A percentile compares a stretch with the other conserved stretches of the same genome.
Conservation (phyloP, 2,113 vertebrate species). For the Pedetes capensis region DNA sequence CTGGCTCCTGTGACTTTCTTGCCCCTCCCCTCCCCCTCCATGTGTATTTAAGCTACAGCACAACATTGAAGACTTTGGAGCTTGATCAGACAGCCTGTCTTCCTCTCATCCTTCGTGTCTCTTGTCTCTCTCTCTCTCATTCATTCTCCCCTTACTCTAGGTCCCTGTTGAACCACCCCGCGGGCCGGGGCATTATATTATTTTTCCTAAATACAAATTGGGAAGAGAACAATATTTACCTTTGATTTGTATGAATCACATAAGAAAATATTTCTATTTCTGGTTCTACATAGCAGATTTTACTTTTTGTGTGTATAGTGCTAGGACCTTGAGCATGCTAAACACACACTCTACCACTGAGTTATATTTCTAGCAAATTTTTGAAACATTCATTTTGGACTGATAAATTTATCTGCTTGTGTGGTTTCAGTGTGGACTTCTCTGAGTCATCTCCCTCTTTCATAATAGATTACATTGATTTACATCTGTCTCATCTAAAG, state of each 20-base stretch:
- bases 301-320: neutral
- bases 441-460: neutral
- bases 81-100: no score
- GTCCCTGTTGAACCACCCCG: no score
- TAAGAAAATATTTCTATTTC: neutral
- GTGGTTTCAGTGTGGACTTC: neutral
- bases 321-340: no score
- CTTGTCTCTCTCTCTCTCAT: no score
- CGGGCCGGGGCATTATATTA: no score
- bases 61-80: no score
- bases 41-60: no score
- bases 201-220: neutral
- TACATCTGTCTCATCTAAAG: neutral
- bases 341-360: neutral
- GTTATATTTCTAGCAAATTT: neutral
- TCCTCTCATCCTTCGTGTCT: no score
- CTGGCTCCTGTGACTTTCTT: no score
- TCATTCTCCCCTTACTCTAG: no score
- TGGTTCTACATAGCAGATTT: neutral
- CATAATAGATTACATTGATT: neutral
- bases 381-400: neutral
- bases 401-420: neutral
- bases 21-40: no score
- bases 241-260: neutral
- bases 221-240: neutral